Evolutionary conservation across 1,140 invertebrate genomes (phyloP).

Genomic region (Drosophila micromelanica): DNA sequence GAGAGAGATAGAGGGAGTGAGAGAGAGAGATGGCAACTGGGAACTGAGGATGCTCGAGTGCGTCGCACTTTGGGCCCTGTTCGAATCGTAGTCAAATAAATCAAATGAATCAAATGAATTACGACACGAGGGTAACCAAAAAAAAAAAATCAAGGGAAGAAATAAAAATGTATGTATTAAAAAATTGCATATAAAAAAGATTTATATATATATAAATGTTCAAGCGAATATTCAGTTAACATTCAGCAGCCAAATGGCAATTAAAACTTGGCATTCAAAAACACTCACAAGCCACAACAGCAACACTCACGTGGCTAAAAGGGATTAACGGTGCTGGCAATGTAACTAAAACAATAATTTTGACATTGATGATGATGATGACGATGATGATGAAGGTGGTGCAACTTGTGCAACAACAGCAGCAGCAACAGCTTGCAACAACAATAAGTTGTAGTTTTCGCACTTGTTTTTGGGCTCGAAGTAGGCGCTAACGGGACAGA

Average conservation of each 20-base stretch:
- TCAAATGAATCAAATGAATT: constrained; percentile 7
- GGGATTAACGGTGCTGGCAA: constrained; percentile 31
- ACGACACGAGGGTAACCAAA: too few relatives aligned
- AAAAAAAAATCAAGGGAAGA: too few relatives aligned
- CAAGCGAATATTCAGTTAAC: too few relatives aligned
- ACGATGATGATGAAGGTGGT: constrained; percentile 51
- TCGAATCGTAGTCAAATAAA: constrained; percentile 3
- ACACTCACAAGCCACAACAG: background rate
- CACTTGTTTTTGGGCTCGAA: constrained; percentile 31
- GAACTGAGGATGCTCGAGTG: background rate
- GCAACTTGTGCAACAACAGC: constrained; percentile 4
- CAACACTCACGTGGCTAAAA: too few relatives aligned
- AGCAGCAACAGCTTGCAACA: constrained; percentile 45
- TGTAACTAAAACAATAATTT: constrained; percentile 78
- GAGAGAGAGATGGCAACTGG: background rate
- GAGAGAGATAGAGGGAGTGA: background rate
- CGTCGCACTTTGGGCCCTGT: constrained; percentile 5
- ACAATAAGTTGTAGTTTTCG: constrained; percentile 40
- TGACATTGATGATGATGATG: constrained; percentile 77
- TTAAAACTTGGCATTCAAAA: background rate
- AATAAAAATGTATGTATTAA: too few relatives aligned
- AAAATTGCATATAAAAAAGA: too few relatives aligned
- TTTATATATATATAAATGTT: too few relatives aligned
- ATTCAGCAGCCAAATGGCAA: too few relatives aligned
- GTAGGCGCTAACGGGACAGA: background rate